These are phyloP conservation scores for Sebastes itinus DNA, from an alignment of 2,797 vertebrate species.

Conservation along the genomic window DNA sequence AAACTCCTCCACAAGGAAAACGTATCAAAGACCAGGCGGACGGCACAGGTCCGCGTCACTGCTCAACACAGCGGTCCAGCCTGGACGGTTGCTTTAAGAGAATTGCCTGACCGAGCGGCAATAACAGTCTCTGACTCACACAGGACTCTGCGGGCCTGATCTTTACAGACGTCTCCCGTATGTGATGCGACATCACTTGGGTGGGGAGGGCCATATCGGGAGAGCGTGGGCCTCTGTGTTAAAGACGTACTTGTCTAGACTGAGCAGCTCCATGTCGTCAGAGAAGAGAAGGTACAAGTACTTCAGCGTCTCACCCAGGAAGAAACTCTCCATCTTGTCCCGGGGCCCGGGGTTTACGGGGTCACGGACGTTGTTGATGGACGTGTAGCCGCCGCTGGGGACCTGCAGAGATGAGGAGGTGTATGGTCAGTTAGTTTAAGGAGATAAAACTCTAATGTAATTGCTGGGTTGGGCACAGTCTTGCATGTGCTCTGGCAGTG, in stretches of 20 bases:
- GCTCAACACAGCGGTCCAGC: slow-evolving; percentile 22
- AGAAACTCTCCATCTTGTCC: slow-evolving; percentile 99
- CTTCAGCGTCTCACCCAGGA: slow-evolving; percentile 96
- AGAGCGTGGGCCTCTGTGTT: slow-evolving; percentile 98
- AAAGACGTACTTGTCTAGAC: slow-evolving; percentile 92
- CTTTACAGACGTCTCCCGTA: neutral
- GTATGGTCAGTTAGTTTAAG: neutral
- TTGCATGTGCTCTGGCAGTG: neutral
- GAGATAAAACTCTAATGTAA: neutral
- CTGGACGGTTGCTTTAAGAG: slow-evolving; percentile 11
- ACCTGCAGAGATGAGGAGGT: slow-evolving; percentile 81
- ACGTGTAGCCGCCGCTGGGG: slow-evolving; percentile 91
- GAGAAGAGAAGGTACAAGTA: slow-evolving; percentile 96
- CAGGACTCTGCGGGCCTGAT: neutral
- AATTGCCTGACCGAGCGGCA: neutral
- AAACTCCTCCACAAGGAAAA: slow-evolving; percentile 19
- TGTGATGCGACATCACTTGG: slow-evolving; percentile 57
- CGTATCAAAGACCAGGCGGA: slow-evolving; percentile 16
- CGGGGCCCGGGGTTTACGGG: slow-evolving; percentile 85
- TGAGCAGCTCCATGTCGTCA: slow-evolving; percentile 87
- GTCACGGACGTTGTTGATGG: slow-evolving; percentile 93
- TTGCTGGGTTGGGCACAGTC: neutral
- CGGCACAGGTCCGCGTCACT: slow-evolving; percentile 14
- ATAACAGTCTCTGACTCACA: slow-evolving; percentile 4
- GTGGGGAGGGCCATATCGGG: slow-evolving; percentile 89